These are phyloP conservation scores for Papilio elwesi DNA, from an alignment of 2,888 invertebrate genomes.

Conservation along the genomic window DNA sequence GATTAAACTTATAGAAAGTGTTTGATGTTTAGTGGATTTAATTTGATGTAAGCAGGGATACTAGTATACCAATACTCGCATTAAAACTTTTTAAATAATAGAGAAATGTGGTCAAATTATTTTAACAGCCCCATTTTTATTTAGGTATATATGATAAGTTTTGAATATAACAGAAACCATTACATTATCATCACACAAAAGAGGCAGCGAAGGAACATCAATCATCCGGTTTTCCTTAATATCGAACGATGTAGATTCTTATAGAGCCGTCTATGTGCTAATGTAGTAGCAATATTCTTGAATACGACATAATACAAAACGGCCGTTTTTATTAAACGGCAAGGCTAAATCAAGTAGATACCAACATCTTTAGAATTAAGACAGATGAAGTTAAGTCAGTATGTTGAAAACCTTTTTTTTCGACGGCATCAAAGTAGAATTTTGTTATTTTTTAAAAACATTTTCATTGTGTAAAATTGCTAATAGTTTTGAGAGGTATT, in stretches of 20 bases:
- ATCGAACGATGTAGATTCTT: slow-evolving; percentile 21
- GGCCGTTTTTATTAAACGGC: not conserved
- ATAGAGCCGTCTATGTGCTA: slow-evolving; percentile 27
- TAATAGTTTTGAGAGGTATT: no score
- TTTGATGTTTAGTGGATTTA: no score
- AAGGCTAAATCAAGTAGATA: not conserved
- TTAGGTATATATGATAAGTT: slow-evolving; percentile 17
- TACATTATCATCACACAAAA: slow-evolving; percentile 21
- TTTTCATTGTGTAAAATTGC: no score
- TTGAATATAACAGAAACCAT: slow-evolving; percentile 17
- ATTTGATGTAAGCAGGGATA: no score
- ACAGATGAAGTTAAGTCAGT: not conserved
- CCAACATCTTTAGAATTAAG: not conserved
- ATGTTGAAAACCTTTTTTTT: not conserved
- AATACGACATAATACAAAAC: not conserved
- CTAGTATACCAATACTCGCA: not conserved
- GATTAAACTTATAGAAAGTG: no score
- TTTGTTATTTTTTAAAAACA: no score
- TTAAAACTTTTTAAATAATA: not conserved
- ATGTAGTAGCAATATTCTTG: not conserved
- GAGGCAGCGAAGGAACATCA: slow-evolving; percentile 19
- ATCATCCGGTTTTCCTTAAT: slow-evolving; percentile 35
- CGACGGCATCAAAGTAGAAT: no score
- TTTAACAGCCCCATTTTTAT: not conserved
- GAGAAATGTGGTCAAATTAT: not conserved